Base-by-base conservation (phyloP, 2,113 vertebrate genomes). In the Sialia sialis region DNA sequence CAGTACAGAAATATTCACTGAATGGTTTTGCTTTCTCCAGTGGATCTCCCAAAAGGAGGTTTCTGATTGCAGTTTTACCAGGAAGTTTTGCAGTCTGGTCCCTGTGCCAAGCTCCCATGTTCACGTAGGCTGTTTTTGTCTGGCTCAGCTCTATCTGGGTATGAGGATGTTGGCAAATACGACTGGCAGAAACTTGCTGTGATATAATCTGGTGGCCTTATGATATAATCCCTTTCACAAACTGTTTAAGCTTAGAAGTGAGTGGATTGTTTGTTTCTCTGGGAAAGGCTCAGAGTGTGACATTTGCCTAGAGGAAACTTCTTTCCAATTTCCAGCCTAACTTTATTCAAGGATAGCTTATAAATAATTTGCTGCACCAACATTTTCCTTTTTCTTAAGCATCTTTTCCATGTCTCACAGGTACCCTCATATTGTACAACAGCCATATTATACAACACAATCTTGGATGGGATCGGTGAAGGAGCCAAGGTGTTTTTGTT, bases 121-220 rank as follows among this genome's bases (percentile, higher is more conserved):
- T 95, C 49, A 46, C 4, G 39, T 36, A 58, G 75, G 55, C n/a
- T 95, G 85, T 55, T 96, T 93, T 90, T 91, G 79, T 84, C 90
- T 94, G 94, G 79, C 90, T 96, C 88, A 80, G 68, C 34, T 80
- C 88, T 92, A 77, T 83, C 85, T 77, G 90, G 59, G 26, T 90
- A 80, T 70, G 72, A 88, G 79, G 63, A 39, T 52, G 43, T 83
- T 96, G 94, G 94, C 90, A 90, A 80, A 88, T 81, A 90, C 51
- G 83, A 88, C 92, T 93, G 94, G 92, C 94, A 94, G 82, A 93
- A 85, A 85, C 94, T 94, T 95, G 94, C 85, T 92, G 85, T 94
- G 92, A 86, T 90, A 93, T 59, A 94, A 93, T 94, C 88, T 94
- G 69, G 67, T 55, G 75, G 72, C 41, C 2, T 69, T 66, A 90